These are phyloP conservation scores for Larimichthys polyactis DNA, from an alignment of 2,113 vertebrate species.

Conservation along the genomic window DNA sequence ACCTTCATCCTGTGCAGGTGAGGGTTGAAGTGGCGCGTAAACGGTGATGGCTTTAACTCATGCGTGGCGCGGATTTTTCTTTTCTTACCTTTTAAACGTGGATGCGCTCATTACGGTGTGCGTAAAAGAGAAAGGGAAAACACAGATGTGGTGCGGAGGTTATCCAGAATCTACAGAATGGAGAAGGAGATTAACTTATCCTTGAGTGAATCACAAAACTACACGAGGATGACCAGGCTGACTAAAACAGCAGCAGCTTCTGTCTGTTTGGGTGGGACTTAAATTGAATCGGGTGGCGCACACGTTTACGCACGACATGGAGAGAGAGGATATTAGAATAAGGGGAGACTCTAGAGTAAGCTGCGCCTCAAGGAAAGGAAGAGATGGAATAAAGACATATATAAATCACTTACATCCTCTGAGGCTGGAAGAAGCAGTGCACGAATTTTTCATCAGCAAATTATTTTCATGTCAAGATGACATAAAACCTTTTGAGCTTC, in stretches of 20 bases:
- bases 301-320: conserved; percentile 32
- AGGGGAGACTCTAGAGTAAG: too few relatives aligned
- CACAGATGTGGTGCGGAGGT: background rate
- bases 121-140: background rate
- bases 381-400: too few relatives aligned
- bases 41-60: background rate
- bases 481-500: too few relatives aligned
- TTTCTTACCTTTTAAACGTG: background rate
- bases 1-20: conserved; percentile 54
- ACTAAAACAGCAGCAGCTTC: background rate
- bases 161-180: background rate
- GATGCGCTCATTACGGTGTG: background rate
- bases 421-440: background rate
- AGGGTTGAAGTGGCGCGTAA: background rate
- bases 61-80: conserved; percentile 13
- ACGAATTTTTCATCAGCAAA: background rate
- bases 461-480: background rate
- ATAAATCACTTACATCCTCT: too few relatives aligned
- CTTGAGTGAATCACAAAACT: background rate
- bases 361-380: background rate
- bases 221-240: background rate
- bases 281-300: conserved; percentile 1
- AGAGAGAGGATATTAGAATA: background rate
- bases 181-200: background rate
- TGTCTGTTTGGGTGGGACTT: conserved; percentile 57